Evolutionary conservation across 2,888 invertebrate species (phyloP), one percentile per base, ranked within the genome.

Genomic region (Agelastica alni): DNA sequence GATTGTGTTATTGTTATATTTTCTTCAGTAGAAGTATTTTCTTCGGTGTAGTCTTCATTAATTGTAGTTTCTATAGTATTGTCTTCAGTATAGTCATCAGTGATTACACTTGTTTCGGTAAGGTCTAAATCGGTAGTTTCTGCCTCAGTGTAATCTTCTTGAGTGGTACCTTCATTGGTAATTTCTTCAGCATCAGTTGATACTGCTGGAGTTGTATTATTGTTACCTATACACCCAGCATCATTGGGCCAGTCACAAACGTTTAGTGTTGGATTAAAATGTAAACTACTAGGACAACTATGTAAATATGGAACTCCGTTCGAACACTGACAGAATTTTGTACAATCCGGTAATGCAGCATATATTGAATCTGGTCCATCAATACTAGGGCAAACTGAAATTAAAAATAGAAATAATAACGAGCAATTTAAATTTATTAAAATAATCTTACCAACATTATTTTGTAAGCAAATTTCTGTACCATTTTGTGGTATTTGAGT

Each of bases 321-420:
- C 4, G 58, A 56, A 18, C 64, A 64, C 28, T 56, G 51, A 37
- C 53, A 64, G 28, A 62, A 64, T 42, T 60, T 60, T 12, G 53
- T 51, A 18, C 64, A 65, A 36, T 61, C 56, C 10, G 53, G 37
- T 17, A 58, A 51, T 5, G 58, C 34, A 9, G 41, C 9, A 20
- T 59, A 62, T 0, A 59, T 51, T 10, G 58, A 45, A 17, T 46
- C 22, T 6, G 42, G 14, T 10, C 51, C 45, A 37, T 60, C 56
- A 9, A 49, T 55, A 9, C 43, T 48, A 3, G 64, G 64, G 42
- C 65, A 65, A 20, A 32, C 54, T 57, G 32, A 43, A 56, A 51
- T 28, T 26, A 3, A 3, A 2, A 26, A 26, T n/a, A n/a, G 12
- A n/a, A 16, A n/a, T 17, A 17, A 4, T 10, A n/a, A 13, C 2